Percentiles rank a stretch among this genome's conserved stretches.
Evolutionary conservation across 1,140 invertebrate species (phyloP).

Genomic region (Delia radicum): DNA sequence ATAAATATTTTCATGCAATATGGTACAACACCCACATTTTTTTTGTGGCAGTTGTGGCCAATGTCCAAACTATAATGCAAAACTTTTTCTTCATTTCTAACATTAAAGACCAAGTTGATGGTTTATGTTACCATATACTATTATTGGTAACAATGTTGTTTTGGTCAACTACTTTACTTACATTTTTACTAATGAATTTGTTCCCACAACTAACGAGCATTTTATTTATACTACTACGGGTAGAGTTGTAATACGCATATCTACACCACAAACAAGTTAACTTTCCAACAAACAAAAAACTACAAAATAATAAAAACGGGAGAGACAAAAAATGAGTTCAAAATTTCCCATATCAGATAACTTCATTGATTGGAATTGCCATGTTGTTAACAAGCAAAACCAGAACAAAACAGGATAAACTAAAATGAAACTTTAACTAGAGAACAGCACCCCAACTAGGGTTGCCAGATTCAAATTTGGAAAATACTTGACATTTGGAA

Average conservation of each 20-base stretch:
- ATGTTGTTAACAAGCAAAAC: constrained; percentile 23
- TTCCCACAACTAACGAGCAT: constrained; percentile 22
- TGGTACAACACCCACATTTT: no score
- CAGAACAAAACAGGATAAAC: constrained; percentile 8
- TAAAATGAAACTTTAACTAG: background rate
- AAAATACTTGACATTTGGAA: no score
- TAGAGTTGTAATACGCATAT: background rate
- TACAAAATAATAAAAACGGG: background rate
- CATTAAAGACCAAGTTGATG: background rate
- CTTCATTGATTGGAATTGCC: constrained; percentile 23
- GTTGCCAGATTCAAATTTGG: no score
- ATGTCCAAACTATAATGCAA: background rate
- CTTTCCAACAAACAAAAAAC: background rate
- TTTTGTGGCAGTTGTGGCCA: background rate
- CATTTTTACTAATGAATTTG: constrained; percentile 10
- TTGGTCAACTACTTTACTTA: background rate
- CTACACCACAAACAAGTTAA: background rate
- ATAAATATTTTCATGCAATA: no score
- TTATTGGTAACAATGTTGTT: background rate
- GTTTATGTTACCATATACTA: background rate
- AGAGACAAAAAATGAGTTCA: constrained; percentile 5
- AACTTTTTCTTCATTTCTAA: background rate
- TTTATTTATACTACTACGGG: constrained; percentile 1
- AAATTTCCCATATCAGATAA: constrained; percentile 22
- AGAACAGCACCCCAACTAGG: background rate